Evolutionary conservation across 2,113 vertebrate species (phyloP).

Genomic region (Apodemus sylvaticus): DNA sequence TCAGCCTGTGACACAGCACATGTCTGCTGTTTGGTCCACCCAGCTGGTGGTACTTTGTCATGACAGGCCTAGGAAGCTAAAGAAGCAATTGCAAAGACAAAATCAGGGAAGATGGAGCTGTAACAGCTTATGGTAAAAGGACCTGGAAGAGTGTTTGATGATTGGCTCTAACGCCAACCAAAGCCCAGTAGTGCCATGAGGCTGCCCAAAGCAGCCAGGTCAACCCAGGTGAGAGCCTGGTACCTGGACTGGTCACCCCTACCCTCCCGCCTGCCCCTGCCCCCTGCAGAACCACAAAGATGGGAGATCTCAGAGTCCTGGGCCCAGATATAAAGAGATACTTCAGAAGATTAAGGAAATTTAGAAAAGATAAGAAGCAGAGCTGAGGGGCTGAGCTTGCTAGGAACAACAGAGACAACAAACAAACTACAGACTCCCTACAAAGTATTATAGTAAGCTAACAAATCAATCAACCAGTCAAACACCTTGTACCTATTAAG

Average conservation of each 20-base stretch:
- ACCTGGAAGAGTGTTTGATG: not conserved
- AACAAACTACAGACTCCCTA: not conserved
- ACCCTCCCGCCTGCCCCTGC: rapidly evolving
- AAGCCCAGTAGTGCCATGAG: not conserved
- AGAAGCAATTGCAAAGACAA: not conserved
- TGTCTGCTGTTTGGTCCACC: not conserved
- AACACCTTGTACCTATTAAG: not conserved
- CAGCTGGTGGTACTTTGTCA: not conserved
- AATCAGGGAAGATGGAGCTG: not conserved
- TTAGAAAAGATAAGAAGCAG: not conserved
- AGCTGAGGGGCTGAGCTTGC: not conserved
- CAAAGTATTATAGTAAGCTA: not conserved
- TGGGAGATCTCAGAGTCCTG: not conserved
- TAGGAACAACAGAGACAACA: not conserved
- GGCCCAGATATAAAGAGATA: not conserved
- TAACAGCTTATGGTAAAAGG: not conserved
- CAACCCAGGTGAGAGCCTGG: not conserved
- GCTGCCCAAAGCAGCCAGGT: not conserved
- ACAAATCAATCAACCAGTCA: not conserved
- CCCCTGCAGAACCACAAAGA: not conserved
- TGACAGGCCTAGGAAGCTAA: not conserved
- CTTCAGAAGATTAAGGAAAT: not conserved
- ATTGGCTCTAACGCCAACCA: not conserved
- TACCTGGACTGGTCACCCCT: not conserved
- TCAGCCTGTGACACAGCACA: not conserved